Conservation (phyloP, 1,140 invertebrate genomes). For the Rhizoglyphus robini region DNA sequence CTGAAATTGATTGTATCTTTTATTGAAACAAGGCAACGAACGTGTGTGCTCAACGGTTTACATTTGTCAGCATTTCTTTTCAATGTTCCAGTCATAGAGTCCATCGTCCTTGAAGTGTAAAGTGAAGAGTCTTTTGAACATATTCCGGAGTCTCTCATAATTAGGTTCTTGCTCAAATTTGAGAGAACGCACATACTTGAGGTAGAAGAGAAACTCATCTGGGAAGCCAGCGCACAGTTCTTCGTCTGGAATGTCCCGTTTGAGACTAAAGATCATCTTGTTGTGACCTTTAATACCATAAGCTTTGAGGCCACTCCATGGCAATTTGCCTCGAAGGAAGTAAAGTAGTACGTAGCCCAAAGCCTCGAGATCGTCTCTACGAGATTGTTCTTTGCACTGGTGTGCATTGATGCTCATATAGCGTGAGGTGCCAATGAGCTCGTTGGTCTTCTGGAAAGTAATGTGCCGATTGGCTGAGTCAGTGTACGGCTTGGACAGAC, state of each 20-base stretch:
- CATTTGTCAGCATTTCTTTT: no score
- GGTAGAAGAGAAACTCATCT: slow-evolving; percentile 68
- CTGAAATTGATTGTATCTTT: no score
- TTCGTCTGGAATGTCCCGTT: slow-evolving; percentile 91
- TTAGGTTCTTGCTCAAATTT: slow-evolving; percentile 48
- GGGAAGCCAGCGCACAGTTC: slow-evolving; percentile 92
- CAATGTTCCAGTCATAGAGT: slow-evolving; percentile 39
- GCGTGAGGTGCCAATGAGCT: slow-evolving; percentile 43
- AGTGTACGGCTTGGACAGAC: slow-evolving; percentile 47
- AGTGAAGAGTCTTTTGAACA: slow-evolving; percentile 38
- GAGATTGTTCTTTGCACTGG: slow-evolving; percentile 71
- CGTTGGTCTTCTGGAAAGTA: slow-evolving; percentile 40
- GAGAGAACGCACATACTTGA: slow-evolving; percentile 45
- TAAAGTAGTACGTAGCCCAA: slow-evolving; percentile 99
- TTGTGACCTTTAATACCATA: slow-evolving; percentile 97
- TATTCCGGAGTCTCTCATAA: slow-evolving; percentile 41
- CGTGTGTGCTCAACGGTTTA: no score
- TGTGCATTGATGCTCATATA: slow-evolving; percentile 30
- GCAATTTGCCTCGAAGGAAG: slow-evolving; percentile 91
- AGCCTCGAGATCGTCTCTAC: slow-evolving; percentile 96
- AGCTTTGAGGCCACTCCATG: slow-evolving; percentile 98
- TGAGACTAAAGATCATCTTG: slow-evolving; percentile 92
- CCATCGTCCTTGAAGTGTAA: slow-evolving; percentile 36
- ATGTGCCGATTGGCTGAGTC: slow-evolving; percentile 37
- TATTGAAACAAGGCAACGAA: no score